Evolutionary conservation across 2,888 invertebrate genomes (phyloP), one percentile per base, ranked within the genome.

Genomic region (Anoncus sp.): DNA sequence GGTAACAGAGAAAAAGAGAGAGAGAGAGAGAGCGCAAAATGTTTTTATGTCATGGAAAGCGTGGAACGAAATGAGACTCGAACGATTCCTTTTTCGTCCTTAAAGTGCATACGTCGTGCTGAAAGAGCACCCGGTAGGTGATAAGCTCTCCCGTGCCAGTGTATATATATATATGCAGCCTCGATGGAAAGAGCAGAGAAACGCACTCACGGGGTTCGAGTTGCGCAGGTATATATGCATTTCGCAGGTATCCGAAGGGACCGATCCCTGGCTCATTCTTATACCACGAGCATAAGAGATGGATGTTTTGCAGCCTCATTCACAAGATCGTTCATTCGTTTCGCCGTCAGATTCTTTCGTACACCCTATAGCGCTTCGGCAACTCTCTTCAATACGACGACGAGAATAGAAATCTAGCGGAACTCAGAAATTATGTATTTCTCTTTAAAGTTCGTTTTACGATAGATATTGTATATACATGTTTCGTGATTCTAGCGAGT

Each of bases 31-130:
- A 14, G n/a, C 20, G 4, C 53, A 63, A 45, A 38, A 77, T 79
- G 79, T 62, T 82, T 74, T 75, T 67, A 77, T 77, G 77, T 81
- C 77, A 71, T 72, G 80, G 80, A 81, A 80, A 16, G 43, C n/a
- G 14, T 43, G 35, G 2, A 53, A 51, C 16, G 72, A 80, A 73
- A 70, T 47, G 62, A 59, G 74, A 79, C 72, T 67, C 71, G 53
- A 38, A 69, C 51, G 51, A 55, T 47, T 75, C 57, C 62, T 49
- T 59, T 66, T 45, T 53, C 20, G 5, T 47, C 20, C 31, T 57
- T 35, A 55, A 18, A 55, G 45, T n/a, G 45, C 51, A 49, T 18
- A 14, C 31, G 35, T 12, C 66, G 31, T 43, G 22, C 35, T 63
- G n/a, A 55, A 38, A 9, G 38, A 35, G 62, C 31, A 3, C 43